Evolutionary conservation across 2,113 vertebrate genomes (phyloP).

Genomic region (Athene cunicularia): DNA sequence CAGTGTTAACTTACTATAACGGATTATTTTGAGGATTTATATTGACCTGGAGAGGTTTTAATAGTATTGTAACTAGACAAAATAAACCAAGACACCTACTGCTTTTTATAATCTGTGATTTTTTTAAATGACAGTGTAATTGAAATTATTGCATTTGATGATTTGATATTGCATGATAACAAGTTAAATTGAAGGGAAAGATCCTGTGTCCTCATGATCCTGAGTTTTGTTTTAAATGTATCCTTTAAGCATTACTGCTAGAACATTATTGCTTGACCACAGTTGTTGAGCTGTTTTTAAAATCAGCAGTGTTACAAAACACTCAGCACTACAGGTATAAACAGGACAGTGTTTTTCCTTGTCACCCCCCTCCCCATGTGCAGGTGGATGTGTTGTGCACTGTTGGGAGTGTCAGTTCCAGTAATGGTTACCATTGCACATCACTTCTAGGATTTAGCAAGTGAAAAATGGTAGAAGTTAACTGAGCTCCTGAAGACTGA

Average conservation of each 20-base stretch:
- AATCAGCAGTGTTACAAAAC: neutral
- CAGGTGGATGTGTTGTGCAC: neutral
- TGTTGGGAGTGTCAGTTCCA: neutral
- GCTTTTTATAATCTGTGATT: neutral
- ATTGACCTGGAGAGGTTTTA: neutral
- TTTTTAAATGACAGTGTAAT: neutral
- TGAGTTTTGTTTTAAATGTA: neutral
- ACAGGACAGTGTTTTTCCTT: neutral
- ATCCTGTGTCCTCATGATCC: neutral
- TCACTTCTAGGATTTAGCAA: neutral
- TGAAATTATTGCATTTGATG: neutral
- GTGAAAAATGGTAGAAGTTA: neutral
- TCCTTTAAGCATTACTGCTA: neutral
- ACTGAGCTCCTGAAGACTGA: neutral
- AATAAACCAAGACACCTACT: neutral
- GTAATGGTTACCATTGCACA: accelerated
- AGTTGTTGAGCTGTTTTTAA: neutral
- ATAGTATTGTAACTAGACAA: neutral
- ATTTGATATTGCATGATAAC: neutral
- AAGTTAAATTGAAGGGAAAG: neutral
- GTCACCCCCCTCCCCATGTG: neutral
- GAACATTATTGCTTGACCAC: neutral
- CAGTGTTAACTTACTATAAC: neutral
- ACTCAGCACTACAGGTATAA: neutral
- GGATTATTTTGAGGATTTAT: neutral